These are phyloP conservation scores for Nylanderia fulva DNA, from an alignment of 1,140 invertebrate genomes.

Conservation along the genomic window DNA sequence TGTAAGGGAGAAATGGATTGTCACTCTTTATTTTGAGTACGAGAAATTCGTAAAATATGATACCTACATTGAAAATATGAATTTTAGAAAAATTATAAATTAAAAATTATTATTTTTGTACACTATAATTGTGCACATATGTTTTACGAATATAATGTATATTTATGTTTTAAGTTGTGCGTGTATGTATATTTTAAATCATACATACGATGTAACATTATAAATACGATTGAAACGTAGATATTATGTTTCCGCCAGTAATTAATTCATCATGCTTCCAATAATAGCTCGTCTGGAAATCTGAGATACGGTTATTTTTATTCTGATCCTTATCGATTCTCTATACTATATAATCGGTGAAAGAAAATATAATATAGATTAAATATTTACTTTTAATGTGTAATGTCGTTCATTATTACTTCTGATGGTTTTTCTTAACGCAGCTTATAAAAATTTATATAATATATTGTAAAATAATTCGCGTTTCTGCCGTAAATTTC, in stretches of 20 bases:
- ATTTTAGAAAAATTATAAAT: not conserved
- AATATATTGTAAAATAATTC: slow-evolving; percentile 36
- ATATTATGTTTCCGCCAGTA: not conserved
- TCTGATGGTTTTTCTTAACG: not conserved
- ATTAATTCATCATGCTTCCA: not conserved
- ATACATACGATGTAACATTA: not conserved
- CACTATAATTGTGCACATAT: not conserved
- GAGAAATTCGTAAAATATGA: not conserved
- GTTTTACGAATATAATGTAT: not conserved
- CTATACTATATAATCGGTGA: not conserved
- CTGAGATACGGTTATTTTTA: slow-evolving; percentile 1
- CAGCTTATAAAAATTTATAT: slow-evolving; percentile 16
- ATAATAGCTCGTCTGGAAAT: slow-evolving; percentile 1
- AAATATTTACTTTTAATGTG: not conserved
- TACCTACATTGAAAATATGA: not conserved
- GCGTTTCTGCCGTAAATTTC: slow-evolving; percentile 16
- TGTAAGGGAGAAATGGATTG: not conserved
- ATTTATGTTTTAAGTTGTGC: not conserved
- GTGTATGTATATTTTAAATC: not conserved
- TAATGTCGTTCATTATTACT: not conserved
- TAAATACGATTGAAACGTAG: not conserved
- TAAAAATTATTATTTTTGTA: not conserved
- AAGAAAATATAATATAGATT: not conserved
- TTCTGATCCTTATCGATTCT: not conserved
- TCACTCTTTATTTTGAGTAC: not conserved